Percentiles rank a stretch among this genome's conserved stretches.
Evolutionary conservation across 1,140 invertebrate genomes (phyloP).

Genomic region (Teleogryllus occipitalis): DNA sequence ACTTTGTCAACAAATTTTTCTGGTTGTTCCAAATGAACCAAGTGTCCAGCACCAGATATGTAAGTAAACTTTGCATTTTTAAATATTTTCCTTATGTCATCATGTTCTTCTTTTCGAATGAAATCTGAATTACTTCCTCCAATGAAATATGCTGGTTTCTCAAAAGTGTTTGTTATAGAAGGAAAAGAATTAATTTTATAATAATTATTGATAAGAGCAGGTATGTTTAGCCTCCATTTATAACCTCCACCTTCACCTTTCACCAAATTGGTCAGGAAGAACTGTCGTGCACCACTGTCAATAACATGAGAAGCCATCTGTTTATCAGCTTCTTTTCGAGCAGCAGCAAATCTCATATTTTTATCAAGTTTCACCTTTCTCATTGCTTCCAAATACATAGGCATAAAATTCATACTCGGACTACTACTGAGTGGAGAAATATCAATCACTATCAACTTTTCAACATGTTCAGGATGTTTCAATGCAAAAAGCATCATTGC

Average conservation of each 20-base stretch:
- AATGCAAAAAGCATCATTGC: slow-evolving; percentile 72
- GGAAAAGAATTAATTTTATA: slow-evolving; percentile 57
- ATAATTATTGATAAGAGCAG: slow-evolving; percentile 54
- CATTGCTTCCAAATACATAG: slow-evolving; percentile 58
- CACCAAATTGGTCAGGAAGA: slow-evolving; percentile 70
- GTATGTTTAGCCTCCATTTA: slow-evolving; percentile 66
- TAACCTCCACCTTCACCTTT: slow-evolving; percentile 52
- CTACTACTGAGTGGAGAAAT: slow-evolving; percentile 66
- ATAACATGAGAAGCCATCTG: slow-evolving; percentile 43
- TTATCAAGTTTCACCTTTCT: slow-evolving; percentile 45
- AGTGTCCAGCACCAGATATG: not conserved
- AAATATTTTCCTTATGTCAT: not conserved
- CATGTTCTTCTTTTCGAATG: slow-evolving; percentile 49
- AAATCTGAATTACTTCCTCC: slow-evolving; percentile 71
- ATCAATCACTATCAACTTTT: slow-evolving; percentile 75
- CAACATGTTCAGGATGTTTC: slow-evolving; percentile 55
- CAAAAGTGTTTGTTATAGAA: slow-evolving; percentile 43
- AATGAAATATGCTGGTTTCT: slow-evolving; percentile 70
- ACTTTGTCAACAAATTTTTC: not conserved
- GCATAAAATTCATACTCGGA: slow-evolving; percentile 52
- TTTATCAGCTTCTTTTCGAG: slow-evolving; percentile 48
- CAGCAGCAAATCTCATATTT: slow-evolving; percentile 53
- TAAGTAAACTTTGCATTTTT: not conserved
- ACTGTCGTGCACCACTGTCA: slow-evolving; percentile 47
- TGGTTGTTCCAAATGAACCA: not conserved